Evolutionary conservation across 2,888 invertebrate species (phyloP), one percentile per base, ranked within the genome.

Genomic region (Hirtodrosophila duncani): DNA sequence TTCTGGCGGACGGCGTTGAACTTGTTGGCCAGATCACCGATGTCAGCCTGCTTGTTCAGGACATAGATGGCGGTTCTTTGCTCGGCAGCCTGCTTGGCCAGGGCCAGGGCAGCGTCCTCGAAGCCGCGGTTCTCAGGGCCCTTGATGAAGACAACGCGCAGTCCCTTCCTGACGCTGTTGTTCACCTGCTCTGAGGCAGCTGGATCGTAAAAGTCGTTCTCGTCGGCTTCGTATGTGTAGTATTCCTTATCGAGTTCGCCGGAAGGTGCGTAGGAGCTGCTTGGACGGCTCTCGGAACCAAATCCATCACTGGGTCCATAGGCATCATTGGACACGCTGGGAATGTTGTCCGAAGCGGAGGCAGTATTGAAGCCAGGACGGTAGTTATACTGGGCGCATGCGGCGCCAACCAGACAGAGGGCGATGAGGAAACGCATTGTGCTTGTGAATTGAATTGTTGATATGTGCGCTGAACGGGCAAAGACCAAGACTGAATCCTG

Each of bases 61-160:
- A 84, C 84, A 65, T 84, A 84, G 55, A 84, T 83, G 52, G 81
- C 84, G 4, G 79, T 79, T 33, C 69, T 59, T 18, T 79, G 70
- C 14, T 79, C 46, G 39, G 64, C 64, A 44, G 74, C 70, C 46
- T 70, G 65, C 31, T 67, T 79, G 11, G 78, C 80, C 33, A 79
- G 43, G n/a, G 59, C 55, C 24, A 77, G 38, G 8, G 77, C 80
- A 9, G 77, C 80, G 51, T 80, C 31, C 49, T 80, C 80, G 37
- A 79, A 30, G 0, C 70, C 77, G 31, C 44, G 46, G 58, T 77
- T 67, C 38, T 79, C 79, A 43, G 78, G 77, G 33, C 78, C 70
- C 67, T 81, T 83, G 53, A 83, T 72, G 59, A 85, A 85, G 18
- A 85, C 61, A 14, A 85, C 84, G 6, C 84, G 85, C 11, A 85